A percentile compares a stretch with the other conserved stretches of the same genome.
phyloP scores from a whole-genome alignment of 2,113 vertebrate genomes.

The Apteryx owenii region DNA sequence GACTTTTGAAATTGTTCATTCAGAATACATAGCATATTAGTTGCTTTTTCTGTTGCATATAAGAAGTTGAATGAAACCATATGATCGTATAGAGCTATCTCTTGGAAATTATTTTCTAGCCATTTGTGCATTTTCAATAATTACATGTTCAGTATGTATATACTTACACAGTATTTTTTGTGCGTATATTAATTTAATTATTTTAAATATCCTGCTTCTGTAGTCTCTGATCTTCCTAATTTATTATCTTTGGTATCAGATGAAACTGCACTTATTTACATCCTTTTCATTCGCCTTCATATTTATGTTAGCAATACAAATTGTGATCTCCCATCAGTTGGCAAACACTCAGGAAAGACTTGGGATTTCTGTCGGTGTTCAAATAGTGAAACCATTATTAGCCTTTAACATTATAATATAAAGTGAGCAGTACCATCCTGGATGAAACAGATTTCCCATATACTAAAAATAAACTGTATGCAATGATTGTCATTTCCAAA shows the following conservation, averaged over 20 bases:
- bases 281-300: background rate
- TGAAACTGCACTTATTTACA: background rate
- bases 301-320: background rate
- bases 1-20: background rate
- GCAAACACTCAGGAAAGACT: background rate
- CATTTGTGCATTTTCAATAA: background rate
- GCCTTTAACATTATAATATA: background rate
- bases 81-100: background rate
- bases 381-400: slow-evolving; percentile 22
- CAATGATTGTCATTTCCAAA: background rate
- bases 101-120: background rate
- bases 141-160: background rate
- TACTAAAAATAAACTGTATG: background rate
- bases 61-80: background rate
- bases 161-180: background rate
- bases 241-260: background rate
- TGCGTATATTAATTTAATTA: background rate
- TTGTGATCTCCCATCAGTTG: background rate
- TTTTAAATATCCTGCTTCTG: slow-evolving; percentile 10
- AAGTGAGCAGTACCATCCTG: background rate
- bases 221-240: background rate
- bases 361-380: slow-evolving; percentile 4
- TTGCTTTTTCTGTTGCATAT: slow-evolving; percentile 2
- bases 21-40: background rate
- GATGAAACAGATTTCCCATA: background rate